Percentiles rank a stretch among this genome's conserved stretches.
Evolutionary conservation across 1,140 invertebrate species (phyloP).

Genomic region (Drosophila triauraria): DNA sequence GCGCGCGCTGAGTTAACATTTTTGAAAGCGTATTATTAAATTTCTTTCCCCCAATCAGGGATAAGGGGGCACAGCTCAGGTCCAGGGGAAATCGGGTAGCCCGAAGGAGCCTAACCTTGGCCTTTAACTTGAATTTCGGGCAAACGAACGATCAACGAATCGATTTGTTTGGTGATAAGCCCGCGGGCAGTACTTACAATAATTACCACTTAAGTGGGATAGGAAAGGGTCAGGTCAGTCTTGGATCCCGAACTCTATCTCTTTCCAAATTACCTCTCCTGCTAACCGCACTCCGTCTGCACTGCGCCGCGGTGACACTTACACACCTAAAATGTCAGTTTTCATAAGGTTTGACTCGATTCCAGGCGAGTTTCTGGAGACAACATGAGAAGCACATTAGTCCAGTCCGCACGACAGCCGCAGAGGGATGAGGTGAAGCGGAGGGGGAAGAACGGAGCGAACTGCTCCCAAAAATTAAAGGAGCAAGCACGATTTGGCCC

Average conservation of each 20-base stretch:
- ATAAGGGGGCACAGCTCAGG: not conserved
- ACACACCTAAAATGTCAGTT: conserved; percentile 82
- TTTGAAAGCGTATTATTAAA: conserved; percentile 81
- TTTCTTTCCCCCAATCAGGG: conserved; percentile 46
- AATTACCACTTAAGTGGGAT: conserved; percentile 76
- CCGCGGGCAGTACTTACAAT: conserved; percentile 68
- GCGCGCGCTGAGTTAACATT: conserved; percentile 77
- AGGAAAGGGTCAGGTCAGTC: conserved; percentile 36
- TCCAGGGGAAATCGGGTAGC: conserved; percentile 23
- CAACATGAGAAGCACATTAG: conserved; percentile 81
- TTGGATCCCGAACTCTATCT: conserved; percentile 22
- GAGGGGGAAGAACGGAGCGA: conserved; percentile 9
- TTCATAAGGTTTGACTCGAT: conserved; percentile 62
- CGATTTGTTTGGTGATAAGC: conserved; percentile 78
- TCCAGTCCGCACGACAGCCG: conserved; percentile 58
- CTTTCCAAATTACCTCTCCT: conserved; percentile 1
- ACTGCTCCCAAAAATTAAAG: conserved; percentile 34
- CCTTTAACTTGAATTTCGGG: conserved; percentile 27
- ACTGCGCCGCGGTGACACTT: conserved; percentile 54
- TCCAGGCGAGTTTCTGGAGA: conserved; percentile 48
- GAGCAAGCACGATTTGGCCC: not conserved
- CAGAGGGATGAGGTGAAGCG: conserved; percentile 9
- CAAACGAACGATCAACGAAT: conserved; percentile 47
- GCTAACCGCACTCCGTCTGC: conserved; percentile 27
- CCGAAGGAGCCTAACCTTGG: conserved; percentile 25